Evolutionary conservation across 2,113 vertebrate genomes (phyloP).

Genomic region (Mesitornis unicolor): DNA sequence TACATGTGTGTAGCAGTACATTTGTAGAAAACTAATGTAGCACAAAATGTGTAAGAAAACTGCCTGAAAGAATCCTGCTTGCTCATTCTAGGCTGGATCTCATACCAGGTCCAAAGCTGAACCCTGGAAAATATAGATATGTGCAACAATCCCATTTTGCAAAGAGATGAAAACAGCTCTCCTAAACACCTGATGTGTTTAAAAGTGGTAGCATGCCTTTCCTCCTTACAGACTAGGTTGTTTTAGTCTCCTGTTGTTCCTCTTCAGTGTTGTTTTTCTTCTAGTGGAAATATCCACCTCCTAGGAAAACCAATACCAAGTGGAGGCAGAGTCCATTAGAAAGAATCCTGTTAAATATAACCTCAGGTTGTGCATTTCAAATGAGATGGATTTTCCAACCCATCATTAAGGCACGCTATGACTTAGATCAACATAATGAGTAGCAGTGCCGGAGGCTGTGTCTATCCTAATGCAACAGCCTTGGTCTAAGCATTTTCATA

Average conservation of each 20-base stretch:
- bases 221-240: neutral
- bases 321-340: neutral
- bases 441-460: neutral
- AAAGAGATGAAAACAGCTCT: neutral
- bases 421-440: constrained; percentile 53
- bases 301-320: neutral
- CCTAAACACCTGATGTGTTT: neutral
- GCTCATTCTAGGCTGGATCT: neutral
- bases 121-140: neutral
- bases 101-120: neutral
- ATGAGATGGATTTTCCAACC: neutral
- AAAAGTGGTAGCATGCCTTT: neutral
- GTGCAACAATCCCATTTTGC: neutral
- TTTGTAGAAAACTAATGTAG: neutral
- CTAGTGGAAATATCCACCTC: neutral
- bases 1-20: fast-evolving
- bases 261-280: neutral
- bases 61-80: neutral
- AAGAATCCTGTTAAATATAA: neutral
- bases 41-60: neutral
- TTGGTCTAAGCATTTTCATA: neutral
- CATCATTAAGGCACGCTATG: neutral
- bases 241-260: neutral
- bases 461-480: neutral
- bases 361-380: constrained; percentile 22